These are phyloP conservation scores for Germaria angustata DNA, from an alignment of 2,888 invertebrate species.

Conservation along the genomic window DNA sequence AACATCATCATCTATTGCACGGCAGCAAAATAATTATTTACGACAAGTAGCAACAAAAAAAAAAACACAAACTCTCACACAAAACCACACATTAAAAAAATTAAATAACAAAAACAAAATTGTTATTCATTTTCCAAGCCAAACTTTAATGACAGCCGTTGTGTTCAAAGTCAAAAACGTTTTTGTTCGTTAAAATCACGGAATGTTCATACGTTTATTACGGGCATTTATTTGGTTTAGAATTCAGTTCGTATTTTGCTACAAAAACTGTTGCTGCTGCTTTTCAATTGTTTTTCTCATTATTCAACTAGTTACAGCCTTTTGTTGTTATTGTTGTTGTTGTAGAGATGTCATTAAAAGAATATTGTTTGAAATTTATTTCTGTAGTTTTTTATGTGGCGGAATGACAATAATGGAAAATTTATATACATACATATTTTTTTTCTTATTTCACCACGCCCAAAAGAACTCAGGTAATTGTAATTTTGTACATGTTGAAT, in stretches of 20 bases:
- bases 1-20: constrained; percentile 17
- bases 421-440: neutral
- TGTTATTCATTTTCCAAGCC: constrained; percentile 42
- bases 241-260: constrained; percentile 31
- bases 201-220: constrained; percentile 31
- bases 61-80: neutral
- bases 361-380: constrained; percentile 34
- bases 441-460: constrained; percentile 34
- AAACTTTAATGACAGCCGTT: constrained; percentile 59
- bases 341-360: constrained; percentile 47
- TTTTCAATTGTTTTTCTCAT: neutral
- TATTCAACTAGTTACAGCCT: neutral
- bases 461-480: constrained; percentile 16
- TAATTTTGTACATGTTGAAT: neutral
- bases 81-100: neutral
- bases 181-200: constrained; percentile 62
- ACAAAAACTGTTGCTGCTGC: neutral
- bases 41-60: constrained; percentile 24
- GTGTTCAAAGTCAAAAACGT: constrained; percentile 61
- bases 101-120: constrained; percentile 21
- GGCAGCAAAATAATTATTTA: constrained; percentile 52
- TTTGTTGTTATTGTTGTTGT: neutral
- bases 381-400: constrained; percentile 29
- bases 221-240: constrained; percentile 36
- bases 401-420: constrained; percentile 24